Conservation (phyloP, 2,113 vertebrate genomes). For the Protomyctophum bolini region DNA sequence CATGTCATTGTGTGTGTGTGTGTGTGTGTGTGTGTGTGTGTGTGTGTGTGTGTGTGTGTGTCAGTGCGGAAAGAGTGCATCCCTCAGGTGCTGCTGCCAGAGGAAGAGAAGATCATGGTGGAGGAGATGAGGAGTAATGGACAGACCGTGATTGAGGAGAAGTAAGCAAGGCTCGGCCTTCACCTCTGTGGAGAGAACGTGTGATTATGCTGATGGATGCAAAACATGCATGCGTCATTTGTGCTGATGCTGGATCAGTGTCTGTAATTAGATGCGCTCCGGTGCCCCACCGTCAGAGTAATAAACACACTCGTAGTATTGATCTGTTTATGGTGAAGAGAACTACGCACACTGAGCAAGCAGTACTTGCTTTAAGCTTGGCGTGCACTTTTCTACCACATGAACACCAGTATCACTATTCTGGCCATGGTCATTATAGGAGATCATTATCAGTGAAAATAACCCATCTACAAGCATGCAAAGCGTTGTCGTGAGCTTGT, state of each 20-base stretch:
- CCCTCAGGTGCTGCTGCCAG: constrained; percentile 92
- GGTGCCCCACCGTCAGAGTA: neutral
- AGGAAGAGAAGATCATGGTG: constrained; percentile 96
- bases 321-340: neutral
- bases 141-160: constrained; percentile 92
- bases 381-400: too few species aligned
- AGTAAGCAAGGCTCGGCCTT: constrained; percentile 76
- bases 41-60: constrained; percentile 37
- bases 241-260: neutral
- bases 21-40: neutral
- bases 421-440: too few species aligned
- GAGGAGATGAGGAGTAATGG: constrained; percentile 96
- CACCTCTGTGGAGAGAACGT: neutral
- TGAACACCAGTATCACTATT: too few species aligned
- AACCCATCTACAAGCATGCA: too few species aligned
- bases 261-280: constrained; percentile 11
- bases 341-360: too few species aligned
- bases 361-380: too few species aligned
- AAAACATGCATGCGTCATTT: neutral
- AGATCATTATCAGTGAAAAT: too few species aligned
- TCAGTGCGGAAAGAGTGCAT: constrained; percentile 89
- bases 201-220: neutral
- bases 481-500: too few species aligned
- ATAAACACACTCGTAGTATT: constrained; percentile 5
- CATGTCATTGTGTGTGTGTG: constrained; percentile 1